Percentiles rank a stretch among this genome's conserved stretches.
phyloP scores from a whole-genome alignment of 2,797 vertebrate genomes.

The Orestias chungarensis region DNA sequence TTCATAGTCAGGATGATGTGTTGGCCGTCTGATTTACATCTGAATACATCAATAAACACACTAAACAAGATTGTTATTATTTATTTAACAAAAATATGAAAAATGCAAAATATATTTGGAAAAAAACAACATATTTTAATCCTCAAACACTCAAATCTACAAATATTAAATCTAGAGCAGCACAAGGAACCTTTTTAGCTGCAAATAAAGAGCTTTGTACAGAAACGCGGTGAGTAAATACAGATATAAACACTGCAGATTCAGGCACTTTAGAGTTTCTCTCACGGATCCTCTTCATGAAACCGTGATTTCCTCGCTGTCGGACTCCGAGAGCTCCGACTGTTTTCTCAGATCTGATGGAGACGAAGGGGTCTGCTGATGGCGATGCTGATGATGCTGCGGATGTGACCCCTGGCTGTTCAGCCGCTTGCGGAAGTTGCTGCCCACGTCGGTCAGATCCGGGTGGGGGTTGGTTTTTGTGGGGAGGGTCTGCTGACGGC shows the following conservation, averaged over 20 bases:
- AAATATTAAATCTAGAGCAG: slow-evolving; percentile 60
- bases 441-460: slow-evolving; percentile 94
- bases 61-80: slow-evolving; percentile 23
- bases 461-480: slow-evolving; percentile 97
- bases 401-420: slow-evolving; percentile 68
- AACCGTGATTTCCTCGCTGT: slow-evolving; percentile 91
- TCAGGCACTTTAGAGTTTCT: slow-evolving; percentile 21
- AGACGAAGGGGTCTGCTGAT: slow-evolving; percentile 69
- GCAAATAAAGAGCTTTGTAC: slow-evolving; percentile 84
- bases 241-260: slow-evolving; percentile 43
- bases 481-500: slow-evolving; percentile 95
- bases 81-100: slow-evolving; percentile 82
- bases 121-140: slow-evolving; percentile 47
- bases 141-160: slow-evolving; percentile 75
- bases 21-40: neutral
- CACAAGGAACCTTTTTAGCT: slow-evolving; percentile 44
- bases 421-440: slow-evolving; percentile 71
- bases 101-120: slow-evolving; percentile 72
- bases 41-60: neutral
- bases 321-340: slow-evolving; percentile 90
- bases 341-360: slow-evolving; percentile 86
- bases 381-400: slow-evolving; percentile 70
- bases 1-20: neutral
- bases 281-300: slow-evolving; percentile 50
- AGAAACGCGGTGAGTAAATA: slow-evolving; percentile 82